Evolutionary conservation across 2,113 vertebrate genomes (phyloP), one percentile per base, ranked within the genome.

Genomic region (Psittacara wagleri): DNA sequence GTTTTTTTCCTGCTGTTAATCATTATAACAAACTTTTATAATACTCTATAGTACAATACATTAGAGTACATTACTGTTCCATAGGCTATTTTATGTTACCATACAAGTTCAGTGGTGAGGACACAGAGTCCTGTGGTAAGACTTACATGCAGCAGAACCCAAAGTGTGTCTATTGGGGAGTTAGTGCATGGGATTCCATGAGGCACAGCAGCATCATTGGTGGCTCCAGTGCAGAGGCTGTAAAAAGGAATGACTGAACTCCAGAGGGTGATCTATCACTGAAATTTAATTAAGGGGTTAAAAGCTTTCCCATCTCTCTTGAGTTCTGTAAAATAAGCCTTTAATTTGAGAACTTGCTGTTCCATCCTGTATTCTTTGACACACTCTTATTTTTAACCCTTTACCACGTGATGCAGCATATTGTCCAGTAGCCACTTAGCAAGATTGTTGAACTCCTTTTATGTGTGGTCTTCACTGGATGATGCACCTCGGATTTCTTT

Each of bases 391-490:
- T 85, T 83, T 94, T 92, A 92, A 92, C 57, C 43, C 29, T 81
- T 52, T 63, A 33, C 19, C 69, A 72, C 3, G 17, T 84, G 87
- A 91, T 83, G 43, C 37, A 76, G 55, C 49, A 63, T 82, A 72
- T 62, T 80, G 55, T 86, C 44, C 46, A 57, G 67, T 68, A 73
- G 63, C 80, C 91, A 74, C 90, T 87, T 94, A 95, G 63, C 39
- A 81, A 90, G 82, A 75, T 11, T 68, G 76, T 88, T 83, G 85
- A 91, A 96, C 75, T 86, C 68, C 68, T 95, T 94, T 94, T 48
- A 44, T 72, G 66, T 64, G 28, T 90, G n/a, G 49, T 68, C 37
- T 55, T 17, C 83, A 67, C 77, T 67, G 63, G 83, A 73, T 85
- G 52, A 81, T 90, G 95, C 10, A 72, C 75, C 74, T 83, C 37